Conservation (phyloP, 2,797 vertebrate species). For the Sebastes itinus region DNA sequence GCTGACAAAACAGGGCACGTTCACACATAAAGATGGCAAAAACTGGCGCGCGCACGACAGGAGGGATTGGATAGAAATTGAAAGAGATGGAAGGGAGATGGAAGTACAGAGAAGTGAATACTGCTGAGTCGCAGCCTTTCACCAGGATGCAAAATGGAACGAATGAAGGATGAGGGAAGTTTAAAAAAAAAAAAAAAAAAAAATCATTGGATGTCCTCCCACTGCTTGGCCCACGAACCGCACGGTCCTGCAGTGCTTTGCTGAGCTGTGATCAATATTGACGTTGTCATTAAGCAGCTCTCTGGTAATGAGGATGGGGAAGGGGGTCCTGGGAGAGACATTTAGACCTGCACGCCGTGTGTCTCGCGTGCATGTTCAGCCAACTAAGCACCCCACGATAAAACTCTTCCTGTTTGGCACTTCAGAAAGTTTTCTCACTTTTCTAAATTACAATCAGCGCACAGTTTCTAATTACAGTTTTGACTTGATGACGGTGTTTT, state of each 20-base stretch:
- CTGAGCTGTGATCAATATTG: slow-evolving; percentile 81
- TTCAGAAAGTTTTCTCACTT: slow-evolving; percentile 47
- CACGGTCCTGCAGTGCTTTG: slow-evolving; percentile 61
- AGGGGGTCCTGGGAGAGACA: slow-evolving; percentile 69
- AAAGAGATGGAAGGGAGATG: slow-evolving; percentile 54
- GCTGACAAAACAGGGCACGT: slow-evolving; percentile 32
- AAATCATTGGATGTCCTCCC: slow-evolving; percentile 60
- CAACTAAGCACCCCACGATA: slow-evolving; percentile 34
- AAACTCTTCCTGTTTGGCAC: slow-evolving; percentile 29
- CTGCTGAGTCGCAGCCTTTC: slow-evolving; percentile 65
- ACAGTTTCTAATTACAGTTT: slow-evolving; percentile 32
- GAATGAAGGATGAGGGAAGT: slow-evolving; percentile 65
- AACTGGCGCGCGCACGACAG: neutral
- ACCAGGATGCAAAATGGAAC: slow-evolving; percentile 58
- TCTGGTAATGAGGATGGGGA: slow-evolving; percentile 76
- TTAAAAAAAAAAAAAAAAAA: slow-evolving; percentile 48
- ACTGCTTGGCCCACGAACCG: slow-evolving; percentile 61
- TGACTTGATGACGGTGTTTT: slow-evolving; percentile 28
- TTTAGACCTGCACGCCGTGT: slow-evolving; percentile 62
- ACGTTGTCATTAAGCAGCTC: slow-evolving; percentile 81
- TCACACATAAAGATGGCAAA: slow-evolving; percentile 38
- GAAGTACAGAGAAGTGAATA: slow-evolving; percentile 38
- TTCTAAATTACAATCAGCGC: slow-evolving; percentile 41
- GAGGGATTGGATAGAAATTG: slow-evolving; percentile 42
- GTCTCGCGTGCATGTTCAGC: slow-evolving; percentile 50